phyloP scores from a whole-genome alignment of 2,888 invertebrate species.

The Ophraella communa region DNA sequence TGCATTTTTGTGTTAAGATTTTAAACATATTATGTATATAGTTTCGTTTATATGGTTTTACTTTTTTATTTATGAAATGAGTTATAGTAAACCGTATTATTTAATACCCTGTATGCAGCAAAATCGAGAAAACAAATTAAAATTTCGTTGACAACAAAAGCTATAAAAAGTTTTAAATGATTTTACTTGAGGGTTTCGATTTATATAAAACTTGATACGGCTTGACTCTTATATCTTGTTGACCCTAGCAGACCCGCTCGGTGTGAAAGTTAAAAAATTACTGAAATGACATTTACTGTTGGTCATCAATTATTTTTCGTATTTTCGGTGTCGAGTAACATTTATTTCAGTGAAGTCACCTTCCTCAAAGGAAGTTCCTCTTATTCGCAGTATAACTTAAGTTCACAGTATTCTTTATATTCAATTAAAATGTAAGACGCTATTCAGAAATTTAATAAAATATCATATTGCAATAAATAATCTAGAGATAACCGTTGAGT shows the following conservation, averaged over 20 bases:
- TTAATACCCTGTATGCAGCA: background rate
- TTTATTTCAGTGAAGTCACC: no score
- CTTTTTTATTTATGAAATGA: no score
- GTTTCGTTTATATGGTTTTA: no score
- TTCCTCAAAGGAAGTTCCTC: no score
- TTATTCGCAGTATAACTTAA: no score
- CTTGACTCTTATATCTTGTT: background rate
- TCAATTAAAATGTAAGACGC: no score
- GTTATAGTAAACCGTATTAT: background rate
- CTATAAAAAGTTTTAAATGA: background rate
- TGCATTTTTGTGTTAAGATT: no score
- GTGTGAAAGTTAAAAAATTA: background rate
- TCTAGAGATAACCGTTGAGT: no score
- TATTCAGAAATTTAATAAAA: no score
- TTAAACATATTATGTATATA: background rate
- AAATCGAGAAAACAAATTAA: background rate
- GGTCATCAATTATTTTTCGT: background rate
- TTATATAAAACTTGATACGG: background rate
- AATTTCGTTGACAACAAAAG: background rate
- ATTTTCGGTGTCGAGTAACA: background rate
- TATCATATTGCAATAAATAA: no score
- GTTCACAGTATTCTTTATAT: no score
- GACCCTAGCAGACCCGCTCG: background rate
- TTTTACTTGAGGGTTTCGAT: background rate
- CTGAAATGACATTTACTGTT: background rate